Evolutionary conservation across 2,888 invertebrate species (phyloP).

Genomic region (Eupithecia abbreviata): DNA sequence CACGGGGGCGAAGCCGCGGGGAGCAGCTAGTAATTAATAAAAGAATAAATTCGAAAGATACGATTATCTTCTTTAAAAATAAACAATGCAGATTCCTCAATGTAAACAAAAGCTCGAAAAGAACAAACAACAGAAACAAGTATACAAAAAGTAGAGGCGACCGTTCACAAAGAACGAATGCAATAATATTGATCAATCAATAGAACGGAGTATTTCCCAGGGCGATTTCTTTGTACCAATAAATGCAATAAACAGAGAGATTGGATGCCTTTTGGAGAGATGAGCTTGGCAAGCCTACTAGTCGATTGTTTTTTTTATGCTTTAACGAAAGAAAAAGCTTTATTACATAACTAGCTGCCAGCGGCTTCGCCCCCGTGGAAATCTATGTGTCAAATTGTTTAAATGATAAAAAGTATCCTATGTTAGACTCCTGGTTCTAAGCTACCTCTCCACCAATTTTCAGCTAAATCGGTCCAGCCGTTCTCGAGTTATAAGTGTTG

Average conservation of each 20-base stretch:
- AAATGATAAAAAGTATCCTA: no score
- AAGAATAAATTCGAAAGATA: background rate
- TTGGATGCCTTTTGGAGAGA: constrained; percentile 24
- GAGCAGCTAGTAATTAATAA: background rate
- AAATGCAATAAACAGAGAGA: constrained; percentile 31
- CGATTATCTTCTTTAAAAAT: background rate
- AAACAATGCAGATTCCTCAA: background rate
- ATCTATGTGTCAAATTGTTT: no score
- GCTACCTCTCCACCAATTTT: no score
- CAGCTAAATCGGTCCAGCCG: no score
- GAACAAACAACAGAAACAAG: constrained; percentile 2
- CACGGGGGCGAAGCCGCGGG: no score
- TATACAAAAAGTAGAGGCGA: background rate
- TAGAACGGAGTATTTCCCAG: constrained; percentile 26
- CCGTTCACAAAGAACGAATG: constrained; percentile 14
- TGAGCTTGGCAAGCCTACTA: constrained; percentile 18
- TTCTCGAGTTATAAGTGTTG: no score
- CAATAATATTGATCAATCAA: constrained; percentile 31
- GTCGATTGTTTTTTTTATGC: background rate
- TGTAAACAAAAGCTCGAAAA: constrained; percentile 8
- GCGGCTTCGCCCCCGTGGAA: no score
- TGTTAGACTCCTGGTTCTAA: no score
- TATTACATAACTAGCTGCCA: no score
- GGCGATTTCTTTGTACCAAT: constrained; percentile 26
- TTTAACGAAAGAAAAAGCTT: background rate